Percentiles rank a stretch among this genome's conserved stretches.
phyloP scores from a whole-genome alignment of 2,888 invertebrate species.

The Spilosoma lubricipeda region DNA sequence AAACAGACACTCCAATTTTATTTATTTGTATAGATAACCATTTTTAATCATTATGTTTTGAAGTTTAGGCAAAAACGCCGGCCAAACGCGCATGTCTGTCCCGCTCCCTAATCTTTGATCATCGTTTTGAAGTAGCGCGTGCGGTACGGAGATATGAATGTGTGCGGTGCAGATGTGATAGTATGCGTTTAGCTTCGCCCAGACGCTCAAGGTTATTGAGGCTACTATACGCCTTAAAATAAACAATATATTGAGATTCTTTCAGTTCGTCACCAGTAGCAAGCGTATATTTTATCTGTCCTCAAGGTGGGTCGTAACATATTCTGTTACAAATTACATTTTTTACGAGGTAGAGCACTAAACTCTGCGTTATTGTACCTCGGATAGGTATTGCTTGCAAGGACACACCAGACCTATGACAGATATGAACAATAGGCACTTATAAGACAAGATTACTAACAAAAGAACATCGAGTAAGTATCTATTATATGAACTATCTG shows the following conservation, averaged over 20 bases:
- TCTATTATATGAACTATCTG: not conserved
- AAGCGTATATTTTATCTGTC: constrained; percentile 13
- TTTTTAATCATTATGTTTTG: too few relatives aligned
- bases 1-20: too few relatives aligned
- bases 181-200: too few relatives aligned
- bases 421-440: not conserved
- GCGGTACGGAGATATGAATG: too few relatives aligned
- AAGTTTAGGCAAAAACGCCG: too few relatives aligned
- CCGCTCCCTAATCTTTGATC: too few relatives aligned
- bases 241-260: constrained; percentile 1
- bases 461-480: not conserved
- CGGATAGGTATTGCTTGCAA: not conserved
- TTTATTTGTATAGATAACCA: too few relatives aligned
- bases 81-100: too few relatives aligned
- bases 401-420: not conserved
- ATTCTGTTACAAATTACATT: constrained; percentile 14
- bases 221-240: too few relatives aligned
- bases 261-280: not conserved
- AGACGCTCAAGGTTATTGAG: too few relatives aligned
- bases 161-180: too few relatives aligned
- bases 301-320: constrained; percentile 14
- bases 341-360: constrained; percentile 12
- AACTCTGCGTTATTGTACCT: not conserved
- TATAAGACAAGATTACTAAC: not conserved
- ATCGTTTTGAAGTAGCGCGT: too few relatives aligned